Percentiles rank a stretch among this genome's conserved stretches.
Evolutionary conservation across 2,888 invertebrate genomes (phyloP).

Genomic region (Ceriagrion tenellum): DNA sequence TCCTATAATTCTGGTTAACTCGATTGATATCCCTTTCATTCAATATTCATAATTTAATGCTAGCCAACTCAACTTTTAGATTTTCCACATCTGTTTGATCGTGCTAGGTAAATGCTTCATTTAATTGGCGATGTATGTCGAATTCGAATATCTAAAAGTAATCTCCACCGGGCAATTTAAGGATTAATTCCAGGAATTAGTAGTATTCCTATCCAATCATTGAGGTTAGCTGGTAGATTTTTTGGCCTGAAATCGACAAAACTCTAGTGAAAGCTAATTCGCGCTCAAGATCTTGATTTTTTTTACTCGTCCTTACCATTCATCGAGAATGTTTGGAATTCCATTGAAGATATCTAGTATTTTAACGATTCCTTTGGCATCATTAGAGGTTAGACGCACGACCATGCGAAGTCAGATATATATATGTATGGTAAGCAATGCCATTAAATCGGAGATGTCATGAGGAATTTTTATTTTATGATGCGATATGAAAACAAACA

Average conservation of each 20-base stretch:
- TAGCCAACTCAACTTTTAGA: too few relatives aligned
- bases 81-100: too few relatives aligned
- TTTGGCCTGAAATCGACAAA: neutral
- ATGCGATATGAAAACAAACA: constrained; percentile 14
- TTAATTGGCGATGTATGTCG: too few relatives aligned
- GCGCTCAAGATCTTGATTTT: neutral
- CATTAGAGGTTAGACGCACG: neutral
- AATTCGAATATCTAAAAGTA: too few relatives aligned
- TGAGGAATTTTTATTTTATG: constrained; percentile 51
- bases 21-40: too few relatives aligned
- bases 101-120: too few relatives aligned
- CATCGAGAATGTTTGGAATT: neutral
- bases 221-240: neutral
- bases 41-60: too few relatives aligned
- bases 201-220: neutral
- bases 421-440: constrained; percentile 11
- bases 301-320: neutral
- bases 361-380: constrained; percentile 30
- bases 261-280: neutral
- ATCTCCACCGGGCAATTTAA: too few relatives aligned
- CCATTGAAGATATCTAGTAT: constrained; percentile 11
- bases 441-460: constrained; percentile 61
- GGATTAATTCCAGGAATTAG: neutral
- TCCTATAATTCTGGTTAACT: too few relatives aligned
- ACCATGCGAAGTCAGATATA: constrained; percentile 36